Conservation (phyloP, 2,888 invertebrate species). For the Caenorhabditis sp. region DNA sequence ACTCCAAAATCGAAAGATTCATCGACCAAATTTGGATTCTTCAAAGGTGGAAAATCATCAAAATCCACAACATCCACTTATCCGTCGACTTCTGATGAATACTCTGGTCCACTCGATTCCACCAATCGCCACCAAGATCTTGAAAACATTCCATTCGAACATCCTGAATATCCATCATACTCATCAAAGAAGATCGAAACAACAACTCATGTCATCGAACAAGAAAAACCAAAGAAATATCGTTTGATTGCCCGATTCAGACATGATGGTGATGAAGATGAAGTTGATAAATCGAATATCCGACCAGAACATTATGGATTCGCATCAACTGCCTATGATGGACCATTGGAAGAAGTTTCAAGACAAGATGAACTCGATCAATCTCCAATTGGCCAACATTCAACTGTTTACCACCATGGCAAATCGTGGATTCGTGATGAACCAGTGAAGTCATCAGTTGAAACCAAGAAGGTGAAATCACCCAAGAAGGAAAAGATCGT, state of each 20-base stretch:
- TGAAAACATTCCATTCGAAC: slow-evolving; percentile 21
- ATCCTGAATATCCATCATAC: slow-evolving; percentile 17
- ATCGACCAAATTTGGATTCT: no score
- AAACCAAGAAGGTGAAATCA: slow-evolving; percentile 4
- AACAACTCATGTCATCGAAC: slow-evolving; percentile 11
- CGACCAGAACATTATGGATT: slow-evolving; percentile 22
- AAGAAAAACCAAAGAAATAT: slow-evolving; percentile 7
- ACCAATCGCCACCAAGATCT: slow-evolving; percentile 12
- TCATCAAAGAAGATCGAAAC: no score
- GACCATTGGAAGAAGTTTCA: slow-evolving; percentile 30
- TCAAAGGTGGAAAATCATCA: no score
- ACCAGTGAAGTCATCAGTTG: neutral
- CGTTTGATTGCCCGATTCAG: slow-evolving; percentile 38
- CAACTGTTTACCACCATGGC: slow-evolving; percentile 42
- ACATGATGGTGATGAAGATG: slow-evolving; percentile 50
- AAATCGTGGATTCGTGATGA: slow-evolving; percentile 28
- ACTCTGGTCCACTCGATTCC: no score
- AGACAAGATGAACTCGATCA: slow-evolving; percentile 21
- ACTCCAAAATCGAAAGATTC: no score
- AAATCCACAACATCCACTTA: no score
- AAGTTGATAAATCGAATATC: slow-evolving; percentile 14
- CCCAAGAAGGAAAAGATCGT: slow-evolving; percentile 9
- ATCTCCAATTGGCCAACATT: slow-evolving; percentile 19
- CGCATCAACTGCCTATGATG: slow-evolving; percentile 25
- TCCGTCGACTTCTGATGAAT: no score